These are phyloP conservation scores for Heliothis subflexa DNA, from an alignment of 1,140 invertebrate genomes.

Conservation along the genomic window DNA sequence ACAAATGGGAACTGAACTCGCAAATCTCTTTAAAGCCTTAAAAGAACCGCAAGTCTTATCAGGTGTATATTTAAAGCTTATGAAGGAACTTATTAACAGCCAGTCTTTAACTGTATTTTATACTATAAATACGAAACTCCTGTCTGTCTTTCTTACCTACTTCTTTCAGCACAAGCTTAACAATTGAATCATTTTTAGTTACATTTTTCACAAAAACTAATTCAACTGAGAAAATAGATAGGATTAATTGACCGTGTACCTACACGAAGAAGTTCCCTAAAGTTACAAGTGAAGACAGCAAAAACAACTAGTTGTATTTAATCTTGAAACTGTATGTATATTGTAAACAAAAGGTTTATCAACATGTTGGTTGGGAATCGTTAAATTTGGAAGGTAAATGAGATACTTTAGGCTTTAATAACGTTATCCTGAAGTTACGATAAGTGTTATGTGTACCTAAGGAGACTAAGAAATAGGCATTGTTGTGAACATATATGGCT, in stretches of 20 bases:
- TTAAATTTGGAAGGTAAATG: constrained; percentile 33
- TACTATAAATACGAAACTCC: neutral
- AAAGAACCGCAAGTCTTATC: constrained; percentile 41
- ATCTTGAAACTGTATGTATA: neutral
- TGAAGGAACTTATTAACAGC: constrained; percentile 18
- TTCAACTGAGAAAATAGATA: too few species aligned
- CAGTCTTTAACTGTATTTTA: constrained; percentile 11
- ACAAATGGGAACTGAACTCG: constrained; percentile 31
- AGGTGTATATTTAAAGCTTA: constrained; percentile 28
- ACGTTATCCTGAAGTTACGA: constrained; percentile 15
- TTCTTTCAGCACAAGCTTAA: too few species aligned
- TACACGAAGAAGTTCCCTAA: too few species aligned
- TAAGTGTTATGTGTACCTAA: neutral
- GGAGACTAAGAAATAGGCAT: neutral
- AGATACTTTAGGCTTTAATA: constrained; percentile 12
- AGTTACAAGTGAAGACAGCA: too few species aligned
- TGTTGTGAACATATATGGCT: neutral
- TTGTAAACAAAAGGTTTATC: constrained; percentile 25
- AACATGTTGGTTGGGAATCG: constrained; percentile 13
- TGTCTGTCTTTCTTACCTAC: too few species aligned
- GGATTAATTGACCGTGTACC: too few species aligned
- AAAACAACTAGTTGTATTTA: too few species aligned
- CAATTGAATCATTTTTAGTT: too few species aligned
- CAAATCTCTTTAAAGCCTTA: constrained; percentile 49
- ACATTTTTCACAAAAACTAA: too few species aligned